These are phyloP conservation scores for Mylabris phalerata DNA, from an alignment of 1,140 invertebrate species.

Conservation along the genomic window DNA sequence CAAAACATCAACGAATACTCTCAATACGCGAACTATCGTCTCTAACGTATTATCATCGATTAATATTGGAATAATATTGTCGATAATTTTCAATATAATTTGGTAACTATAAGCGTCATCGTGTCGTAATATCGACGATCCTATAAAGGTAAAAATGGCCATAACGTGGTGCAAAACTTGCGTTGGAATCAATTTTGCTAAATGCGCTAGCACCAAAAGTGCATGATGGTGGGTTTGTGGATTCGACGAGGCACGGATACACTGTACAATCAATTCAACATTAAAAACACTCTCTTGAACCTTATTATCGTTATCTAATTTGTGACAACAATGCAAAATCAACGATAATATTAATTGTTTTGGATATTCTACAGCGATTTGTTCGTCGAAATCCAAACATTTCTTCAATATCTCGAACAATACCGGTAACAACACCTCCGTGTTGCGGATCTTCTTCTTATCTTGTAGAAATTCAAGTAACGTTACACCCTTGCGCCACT, in stretches of 20 bases:
- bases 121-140: constrained; percentile 79
- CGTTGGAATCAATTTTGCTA: constrained; percentile 68
- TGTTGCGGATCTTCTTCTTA: constrained; percentile 67
- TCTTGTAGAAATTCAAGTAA: constrained; percentile 78
- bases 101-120: constrained; percentile 93
- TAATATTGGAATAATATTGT: constrained; percentile 82
- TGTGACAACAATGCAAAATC: constrained; percentile 62
- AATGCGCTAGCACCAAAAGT: constrained; percentile 69
- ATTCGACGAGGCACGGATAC: constrained; percentile 81
- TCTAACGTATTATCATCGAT: constrained; percentile 49
- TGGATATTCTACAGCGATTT: constrained; percentile 77
- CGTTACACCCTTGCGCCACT: constrained; percentile 72
- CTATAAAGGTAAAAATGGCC: constrained; percentile 94
- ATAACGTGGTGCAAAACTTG: constrained; percentile 86
- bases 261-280: constrained; percentile 78
- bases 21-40: constrained; percentile 60
- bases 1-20: constrained; percentile 83
- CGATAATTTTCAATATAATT: constrained; percentile 83
- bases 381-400: constrained; percentile 73
- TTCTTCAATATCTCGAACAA: constrained; percentile 76
- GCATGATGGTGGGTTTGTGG: constrained; percentile 93
- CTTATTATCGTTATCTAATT: constrained; percentile 45
- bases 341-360: constrained; percentile 79
- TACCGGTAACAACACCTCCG: constrained; percentile 58
- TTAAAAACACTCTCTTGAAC: constrained; percentile 59